These are phyloP conservation scores for Chaetops frenatus DNA, from an alignment of 2,113 vertebrate species.

Conservation along the genomic window DNA sequence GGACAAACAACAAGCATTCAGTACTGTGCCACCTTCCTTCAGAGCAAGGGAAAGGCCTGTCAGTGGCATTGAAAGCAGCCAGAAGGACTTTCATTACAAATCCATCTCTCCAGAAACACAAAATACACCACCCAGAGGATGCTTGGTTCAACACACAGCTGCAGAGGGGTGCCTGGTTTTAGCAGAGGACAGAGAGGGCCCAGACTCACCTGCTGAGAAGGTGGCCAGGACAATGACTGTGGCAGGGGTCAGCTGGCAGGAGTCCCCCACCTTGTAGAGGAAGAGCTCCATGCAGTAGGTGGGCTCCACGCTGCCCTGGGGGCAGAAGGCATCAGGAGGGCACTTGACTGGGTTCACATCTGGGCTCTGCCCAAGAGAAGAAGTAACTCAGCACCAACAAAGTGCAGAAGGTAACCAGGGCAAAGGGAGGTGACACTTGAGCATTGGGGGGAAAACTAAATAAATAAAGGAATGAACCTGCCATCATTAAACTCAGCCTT, in stretches of 20 bases:
- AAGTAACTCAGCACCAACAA: neutral
- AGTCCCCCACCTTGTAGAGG: slow-evolving; percentile 77
- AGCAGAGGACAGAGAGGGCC: neutral
- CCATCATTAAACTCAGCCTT: neutral
- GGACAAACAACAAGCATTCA: neutral
- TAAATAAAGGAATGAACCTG: neutral
- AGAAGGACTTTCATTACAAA: neutral
- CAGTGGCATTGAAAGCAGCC: neutral
- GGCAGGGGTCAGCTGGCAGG: slow-evolving; percentile 80
- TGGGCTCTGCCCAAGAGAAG: slow-evolving; percentile 73
- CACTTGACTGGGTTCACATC: slow-evolving; percentile 80
- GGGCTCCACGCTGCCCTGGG: slow-evolving; percentile 74
- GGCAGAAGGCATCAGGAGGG: slow-evolving; percentile 84
- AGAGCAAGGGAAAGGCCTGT: neutral
- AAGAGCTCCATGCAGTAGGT: slow-evolving; percentile 87
- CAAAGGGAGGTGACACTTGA: neutral
- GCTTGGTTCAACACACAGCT: neutral
- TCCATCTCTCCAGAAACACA: neutral
- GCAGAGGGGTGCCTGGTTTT: neutral
- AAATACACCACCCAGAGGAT: neutral
- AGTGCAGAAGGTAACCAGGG: neutral
- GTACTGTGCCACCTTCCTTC: neutral
- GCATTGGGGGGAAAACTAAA: fast-evolving
- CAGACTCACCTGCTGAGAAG: slow-evolving; percentile 70
- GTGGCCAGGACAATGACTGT: slow-evolving; percentile 76